phyloP scores from a whole-genome alignment of 2,888 invertebrate species.

The Eristalis pertinax region DNA sequence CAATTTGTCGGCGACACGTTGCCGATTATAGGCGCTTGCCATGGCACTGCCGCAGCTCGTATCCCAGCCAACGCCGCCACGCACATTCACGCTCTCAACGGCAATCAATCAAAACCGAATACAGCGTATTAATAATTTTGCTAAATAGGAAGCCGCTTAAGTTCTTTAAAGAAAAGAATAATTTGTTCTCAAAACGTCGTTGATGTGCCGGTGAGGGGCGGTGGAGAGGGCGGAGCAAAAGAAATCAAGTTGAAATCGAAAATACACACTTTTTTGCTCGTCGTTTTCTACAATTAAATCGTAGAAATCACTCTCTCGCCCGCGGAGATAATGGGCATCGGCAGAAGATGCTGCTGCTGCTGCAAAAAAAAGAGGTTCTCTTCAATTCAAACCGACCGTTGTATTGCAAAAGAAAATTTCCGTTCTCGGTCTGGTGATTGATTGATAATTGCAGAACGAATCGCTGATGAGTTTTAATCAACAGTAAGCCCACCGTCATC shows the following conservation, averaged over 20 bases:
- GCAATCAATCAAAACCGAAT: slow-evolving; percentile 39
- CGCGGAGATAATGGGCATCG: slow-evolving; percentile 18
- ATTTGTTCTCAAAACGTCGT: slow-evolving; percentile 6
- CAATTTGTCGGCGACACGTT: slow-evolving; percentile 24
- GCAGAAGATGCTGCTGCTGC: background rate
- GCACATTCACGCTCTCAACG: background rate
- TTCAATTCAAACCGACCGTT: no score
- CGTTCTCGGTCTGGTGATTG: slow-evolving; percentile 51
- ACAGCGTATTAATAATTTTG: slow-evolving; percentile 17
- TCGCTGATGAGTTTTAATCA: slow-evolving; percentile 61
- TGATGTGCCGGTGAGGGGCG: background rate
- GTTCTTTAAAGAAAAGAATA: slow-evolving; percentile 8
- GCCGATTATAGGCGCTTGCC: slow-evolving; percentile 9
- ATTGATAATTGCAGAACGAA: slow-evolving; percentile 62
- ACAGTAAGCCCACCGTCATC: slow-evolving; percentile 16
- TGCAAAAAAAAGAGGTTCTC: slow-evolving; percentile 24
- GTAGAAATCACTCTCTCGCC: background rate
- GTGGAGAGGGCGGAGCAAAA: background rate
- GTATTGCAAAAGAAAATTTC: slow-evolving; percentile 35
- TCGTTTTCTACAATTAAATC: slow-evolving; percentile 24
- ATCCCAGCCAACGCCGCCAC: slow-evolving; percentile 11
- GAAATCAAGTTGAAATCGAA: no score
- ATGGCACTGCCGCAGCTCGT: slow-evolving; percentile 1
- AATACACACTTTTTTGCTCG: background rate
- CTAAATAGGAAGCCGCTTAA: slow-evolving; percentile 22